Evolutionary conservation across 1,140 invertebrate species (phyloP).

Genomic region (Sweltsa coloradensis): DNA sequence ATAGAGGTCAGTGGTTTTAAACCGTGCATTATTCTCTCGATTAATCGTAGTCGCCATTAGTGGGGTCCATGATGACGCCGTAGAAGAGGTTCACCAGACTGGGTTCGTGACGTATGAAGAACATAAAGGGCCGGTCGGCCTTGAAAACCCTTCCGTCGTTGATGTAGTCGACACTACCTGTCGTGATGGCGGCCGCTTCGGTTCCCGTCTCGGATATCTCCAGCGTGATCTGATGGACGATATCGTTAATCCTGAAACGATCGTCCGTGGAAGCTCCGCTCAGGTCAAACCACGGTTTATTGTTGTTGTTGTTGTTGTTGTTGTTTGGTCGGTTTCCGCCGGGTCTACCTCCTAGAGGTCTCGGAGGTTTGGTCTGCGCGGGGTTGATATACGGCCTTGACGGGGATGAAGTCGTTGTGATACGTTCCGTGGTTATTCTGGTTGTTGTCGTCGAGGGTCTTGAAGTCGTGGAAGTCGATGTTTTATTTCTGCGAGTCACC

Average conservation of each 20-base stretch:
- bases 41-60: neutral
- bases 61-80: constrained; percentile 7
- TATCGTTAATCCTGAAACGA: constrained; percentile 5
- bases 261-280: constrained; percentile 1
- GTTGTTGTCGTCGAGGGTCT: neutral
- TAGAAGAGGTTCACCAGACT: constrained; percentile 4
- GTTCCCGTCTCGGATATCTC: constrained; percentile 33
- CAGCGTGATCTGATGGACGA: constrained; percentile 29
- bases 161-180: constrained; percentile 17
- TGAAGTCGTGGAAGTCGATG: neutral
- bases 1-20: too few relatives aligned
- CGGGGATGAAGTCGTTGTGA: neutral
- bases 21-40: too few relatives aligned
- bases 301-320: neutral
- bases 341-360: neutral
- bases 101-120: constrained; percentile 17
- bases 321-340: neutral
- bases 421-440: neutral
- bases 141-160: constrained; percentile 14
- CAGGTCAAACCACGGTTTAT: constrained; percentile 5
- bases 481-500: neutral
- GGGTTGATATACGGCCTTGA: neutral
- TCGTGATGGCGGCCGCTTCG: constrained; percentile 29
- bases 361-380: neutral
- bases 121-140: constrained; percentile 19